Conservation (phyloP, 2,113 vertebrate species). For the Labeo rohita region DNA sequence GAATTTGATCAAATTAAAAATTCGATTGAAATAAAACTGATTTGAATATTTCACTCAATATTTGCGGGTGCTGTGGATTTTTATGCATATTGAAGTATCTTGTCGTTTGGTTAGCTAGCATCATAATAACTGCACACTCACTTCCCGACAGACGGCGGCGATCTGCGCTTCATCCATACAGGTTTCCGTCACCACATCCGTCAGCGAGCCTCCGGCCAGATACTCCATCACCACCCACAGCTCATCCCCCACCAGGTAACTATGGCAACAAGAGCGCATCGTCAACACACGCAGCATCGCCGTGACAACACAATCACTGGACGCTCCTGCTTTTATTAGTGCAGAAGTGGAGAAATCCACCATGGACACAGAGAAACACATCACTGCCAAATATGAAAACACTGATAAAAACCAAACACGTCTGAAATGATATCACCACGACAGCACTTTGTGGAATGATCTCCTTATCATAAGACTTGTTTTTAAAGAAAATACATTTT, state of each 20-base stretch:
- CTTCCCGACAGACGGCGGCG: slow-evolving; percentile 95
- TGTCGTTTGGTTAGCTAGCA: no score
- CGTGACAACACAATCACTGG: neutral
- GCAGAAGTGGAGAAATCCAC: neutral
- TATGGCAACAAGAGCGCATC: slow-evolving; percentile 62
- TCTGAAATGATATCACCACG: no score
- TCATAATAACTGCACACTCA: slow-evolving; percentile 65
- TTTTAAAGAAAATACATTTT: neutral
- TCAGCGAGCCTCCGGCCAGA: slow-evolving; percentile 93
- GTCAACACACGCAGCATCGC: slow-evolving; percentile 1
- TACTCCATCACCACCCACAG: slow-evolving; percentile 99
- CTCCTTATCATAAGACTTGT: neutral
- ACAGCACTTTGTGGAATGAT: no score
- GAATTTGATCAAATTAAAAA: no score
- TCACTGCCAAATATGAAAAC: no score
- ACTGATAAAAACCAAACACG: no score
- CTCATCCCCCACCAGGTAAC: slow-evolving; percentile 97
- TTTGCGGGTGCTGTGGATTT: no score
- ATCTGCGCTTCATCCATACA: slow-evolving; percentile 99
- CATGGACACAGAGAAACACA: neutral
- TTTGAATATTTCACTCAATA: no score
- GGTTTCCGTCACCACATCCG: slow-evolving; percentile 95
- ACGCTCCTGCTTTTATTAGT: neutral
- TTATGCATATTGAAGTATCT: no score
- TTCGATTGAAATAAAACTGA: no score